Base-by-base conservation (phyloP, 2,797 vertebrate species). In the Galaxias olidus region DNA sequence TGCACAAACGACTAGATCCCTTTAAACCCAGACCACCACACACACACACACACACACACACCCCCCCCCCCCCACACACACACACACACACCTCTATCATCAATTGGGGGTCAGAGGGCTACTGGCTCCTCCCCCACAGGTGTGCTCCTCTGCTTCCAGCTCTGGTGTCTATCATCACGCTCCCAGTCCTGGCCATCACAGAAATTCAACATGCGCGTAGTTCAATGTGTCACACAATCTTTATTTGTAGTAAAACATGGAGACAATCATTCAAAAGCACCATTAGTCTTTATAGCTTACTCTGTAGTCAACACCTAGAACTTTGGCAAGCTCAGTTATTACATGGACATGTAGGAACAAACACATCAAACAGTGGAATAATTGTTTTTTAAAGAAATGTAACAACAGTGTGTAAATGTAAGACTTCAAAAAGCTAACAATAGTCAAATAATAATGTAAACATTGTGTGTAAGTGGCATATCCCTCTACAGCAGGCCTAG, bases 21-120 rank as follows among this genome's bases (percentile, higher is more conserved):
- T 54, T 11, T 40, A 68, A 43, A 47, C 66, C 50, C 42, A 68
- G 45, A 47, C 66, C 50, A 60, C 30, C 69, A 72, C 72, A 59
- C 59, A 70, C 71, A 61, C 73, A 70, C 68, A 41, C 67, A 49
- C 56, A 54, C n/a, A n/a, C n/a, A n/a, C n/a, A n/a, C n/a, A n/a
- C 65, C 55, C 63, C 49, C 17, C 43, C 54, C 49, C 52, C 63
- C 65, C 56, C 19, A 20, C 60, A n/a, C n/a, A n/a, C n/a, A n/a
- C 20, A 63, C 15, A 13, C 4, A 60, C 49, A 41, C 41, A 48
- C 13, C 75, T 75, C 79, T 86, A 81, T 87, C 82, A 87, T 89
- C 87, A 90, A 68, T 61, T 62, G 65, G n/a, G 64, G 87, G 87
- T 90, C 89, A 87, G 71, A 75, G 66, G 84, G 82, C 77, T 69